Evolutionary conservation across 1,140 invertebrate genomes (phyloP).

Genomic region (Agrypnia vestita): DNA sequence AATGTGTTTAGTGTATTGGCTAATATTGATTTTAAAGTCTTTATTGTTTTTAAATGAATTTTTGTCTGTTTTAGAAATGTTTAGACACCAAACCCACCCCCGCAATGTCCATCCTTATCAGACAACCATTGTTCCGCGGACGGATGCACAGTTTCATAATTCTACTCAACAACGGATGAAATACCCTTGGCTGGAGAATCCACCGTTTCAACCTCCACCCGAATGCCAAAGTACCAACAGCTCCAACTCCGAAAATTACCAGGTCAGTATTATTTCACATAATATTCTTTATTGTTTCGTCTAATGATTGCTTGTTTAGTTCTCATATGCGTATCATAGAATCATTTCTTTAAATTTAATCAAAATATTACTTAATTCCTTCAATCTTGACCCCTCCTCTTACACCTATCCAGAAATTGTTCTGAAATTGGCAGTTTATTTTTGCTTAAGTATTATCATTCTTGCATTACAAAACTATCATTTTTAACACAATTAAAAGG

Average conservation of each 20-base stretch:
- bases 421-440: too few relatives aligned
- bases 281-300: not conserved
- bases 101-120: constrained; percentile 71
- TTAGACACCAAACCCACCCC: constrained; percentile 70
- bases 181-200: constrained; percentile 71
- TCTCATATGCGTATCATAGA: too few relatives aligned
- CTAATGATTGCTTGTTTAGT: too few relatives aligned
- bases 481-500: too few relatives aligned
- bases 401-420: too few relatives aligned
- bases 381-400: too few relatives aligned
- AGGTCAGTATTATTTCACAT: constrained; percentile 35
- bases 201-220: constrained; percentile 63
- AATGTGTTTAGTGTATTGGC: not conserved
- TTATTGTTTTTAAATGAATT: not conserved
- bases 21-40: not conserved
- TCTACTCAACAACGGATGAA: constrained; percentile 69
- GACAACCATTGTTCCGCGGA: constrained; percentile 69
- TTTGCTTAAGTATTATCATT: too few relatives aligned
- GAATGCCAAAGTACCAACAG: constrained; percentile 69
- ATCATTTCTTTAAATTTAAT: too few relatives aligned
- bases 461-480: too few relatives aligned
- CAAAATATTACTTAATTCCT: too few relatives aligned
- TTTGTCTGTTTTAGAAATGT: constrained; percentile 62
- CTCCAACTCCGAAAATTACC: constrained; percentile 67
- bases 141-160: constrained; percentile 67